A percentile compares a stretch with the other conserved stretches of the same genome.
Conservation (phyloP, 64 coral and sea anemone species). For the Catalaphyllia jardinei region DNA sequence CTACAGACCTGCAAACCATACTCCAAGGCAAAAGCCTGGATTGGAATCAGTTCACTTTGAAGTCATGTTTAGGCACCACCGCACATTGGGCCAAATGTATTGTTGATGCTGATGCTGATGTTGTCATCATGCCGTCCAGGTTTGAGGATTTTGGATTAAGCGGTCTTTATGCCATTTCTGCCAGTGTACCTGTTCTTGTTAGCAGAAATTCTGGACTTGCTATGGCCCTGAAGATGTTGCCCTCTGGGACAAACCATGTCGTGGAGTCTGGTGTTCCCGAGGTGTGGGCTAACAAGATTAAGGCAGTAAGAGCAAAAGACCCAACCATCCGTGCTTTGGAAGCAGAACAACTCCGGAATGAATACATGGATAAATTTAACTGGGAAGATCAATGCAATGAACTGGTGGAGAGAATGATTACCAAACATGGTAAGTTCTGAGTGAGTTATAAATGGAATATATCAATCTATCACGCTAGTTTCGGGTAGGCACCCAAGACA, state of each 20-base stretch:
- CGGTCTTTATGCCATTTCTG: constrained; percentile 13
- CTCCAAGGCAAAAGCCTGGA: not conserved
- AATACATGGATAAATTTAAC: not conserved
- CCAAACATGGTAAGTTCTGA: not conserved
- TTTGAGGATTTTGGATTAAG: not conserved
- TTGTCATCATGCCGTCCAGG: not conserved
- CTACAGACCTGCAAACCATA: not conserved
- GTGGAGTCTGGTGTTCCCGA: not conserved
- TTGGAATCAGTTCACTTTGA: not conserved
- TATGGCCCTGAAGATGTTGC: not conserved
- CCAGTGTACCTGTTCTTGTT: not conserved
- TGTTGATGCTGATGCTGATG: not conserved
- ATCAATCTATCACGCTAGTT: too few species aligned
- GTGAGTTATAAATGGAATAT: not conserved
- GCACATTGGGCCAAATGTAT: not conserved
- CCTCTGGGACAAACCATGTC: not conserved
- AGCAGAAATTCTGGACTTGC: not conserved
- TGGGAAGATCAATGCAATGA: not conserved
- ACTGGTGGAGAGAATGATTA: constrained; percentile 7
- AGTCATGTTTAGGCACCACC: not conserved
- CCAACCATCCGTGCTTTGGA: not conserved
- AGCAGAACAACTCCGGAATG: not conserved
- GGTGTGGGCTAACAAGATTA: not conserved
- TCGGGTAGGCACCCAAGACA: not conserved
- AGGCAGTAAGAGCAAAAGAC: not conserved